These are phyloP conservation scores for Chinchilla lanigera DNA, from an alignment of 2,113 vertebrate species.

Conservation along the genomic window DNA sequence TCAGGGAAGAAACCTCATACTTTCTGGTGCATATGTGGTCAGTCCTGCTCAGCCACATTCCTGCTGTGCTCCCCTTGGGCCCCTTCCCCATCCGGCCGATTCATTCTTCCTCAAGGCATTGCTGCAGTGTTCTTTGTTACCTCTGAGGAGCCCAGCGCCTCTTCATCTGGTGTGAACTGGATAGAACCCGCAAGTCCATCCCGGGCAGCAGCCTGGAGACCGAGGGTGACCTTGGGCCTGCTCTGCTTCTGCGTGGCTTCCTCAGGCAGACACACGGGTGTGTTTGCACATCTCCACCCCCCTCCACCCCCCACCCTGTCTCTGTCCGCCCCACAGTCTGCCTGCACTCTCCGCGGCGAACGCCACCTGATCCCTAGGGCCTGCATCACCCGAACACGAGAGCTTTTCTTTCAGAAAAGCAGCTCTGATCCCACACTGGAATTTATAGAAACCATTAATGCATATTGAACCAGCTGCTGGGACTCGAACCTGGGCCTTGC, in stretches of 20 bases:
- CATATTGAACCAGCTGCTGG: neutral
- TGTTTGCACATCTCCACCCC: neutral
- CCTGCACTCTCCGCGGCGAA: neutral
- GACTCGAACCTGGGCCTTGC: neutral
- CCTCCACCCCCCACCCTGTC: no score
- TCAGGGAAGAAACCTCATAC: neutral
- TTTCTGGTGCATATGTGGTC: neutral
- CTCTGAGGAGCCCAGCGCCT: neutral
- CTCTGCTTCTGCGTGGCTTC: neutral
- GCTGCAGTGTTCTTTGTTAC: neutral
- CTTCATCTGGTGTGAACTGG: neutral
- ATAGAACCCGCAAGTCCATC: neutral
- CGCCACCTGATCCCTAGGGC: neutral
- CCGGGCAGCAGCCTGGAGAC: neutral
- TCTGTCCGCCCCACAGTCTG: no score
- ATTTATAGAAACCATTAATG: neutral
- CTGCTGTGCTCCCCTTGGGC: neutral
- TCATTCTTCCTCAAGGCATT: conserved; percentile 25
- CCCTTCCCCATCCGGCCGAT: neutral
- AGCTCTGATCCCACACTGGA: neutral
- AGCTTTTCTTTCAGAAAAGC: neutral
- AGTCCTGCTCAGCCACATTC: conserved; percentile 63
- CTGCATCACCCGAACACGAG: neutral
- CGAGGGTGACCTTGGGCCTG: neutral
- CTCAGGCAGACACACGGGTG: neutral